Percentiles rank a stretch among this genome's conserved stretches.
These are phyloP conservation scores for Moxostoma hubbsi DNA, from an alignment of 2,797 vertebrate species.

Conservation along the genomic window DNA sequence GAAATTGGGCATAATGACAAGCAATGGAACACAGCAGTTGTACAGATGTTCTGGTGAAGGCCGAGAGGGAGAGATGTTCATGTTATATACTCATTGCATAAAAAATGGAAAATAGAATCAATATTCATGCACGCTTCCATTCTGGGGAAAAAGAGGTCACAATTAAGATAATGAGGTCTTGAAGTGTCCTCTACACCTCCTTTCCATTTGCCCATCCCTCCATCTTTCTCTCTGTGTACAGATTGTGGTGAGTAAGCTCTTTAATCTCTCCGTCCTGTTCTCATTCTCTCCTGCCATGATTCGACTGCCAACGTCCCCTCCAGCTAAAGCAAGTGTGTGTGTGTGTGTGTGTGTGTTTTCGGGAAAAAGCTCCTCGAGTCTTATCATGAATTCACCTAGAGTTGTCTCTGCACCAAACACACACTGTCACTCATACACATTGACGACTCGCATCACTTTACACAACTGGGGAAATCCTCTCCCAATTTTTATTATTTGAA, in stretches of 20 bases:
- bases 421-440: background rate
- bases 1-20: background rate
- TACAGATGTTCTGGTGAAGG: background rate
- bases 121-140: background rate
- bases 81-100: background rate
- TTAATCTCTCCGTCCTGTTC: conserved; percentile 49
- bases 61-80: background rate
- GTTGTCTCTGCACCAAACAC: conserved; percentile 55
- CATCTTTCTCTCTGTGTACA: conserved; percentile 33
- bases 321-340: conserved; percentile 25
- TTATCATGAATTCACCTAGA: conserved; percentile 55
- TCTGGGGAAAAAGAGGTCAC: conserved; percentile 7
- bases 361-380: conserved; percentile 25
- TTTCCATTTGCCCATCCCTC: conserved; percentile 4
- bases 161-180: background rate
- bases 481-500: background rate
- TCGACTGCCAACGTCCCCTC: conserved; percentile 41
- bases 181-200: conserved; percentile 32
- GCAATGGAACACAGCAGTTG: background rate
- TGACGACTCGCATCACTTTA: conserved; percentile 19
- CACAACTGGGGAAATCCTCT: conserved; percentile 15
- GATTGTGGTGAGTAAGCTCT: conserved; percentile 54
- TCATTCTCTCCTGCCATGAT: conserved; percentile 42
- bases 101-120: background rate
- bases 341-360: conserved; percentile 25